Conservation (phyloP, 1,140 invertebrate genomes). For the Nomia melanderi region DNA sequence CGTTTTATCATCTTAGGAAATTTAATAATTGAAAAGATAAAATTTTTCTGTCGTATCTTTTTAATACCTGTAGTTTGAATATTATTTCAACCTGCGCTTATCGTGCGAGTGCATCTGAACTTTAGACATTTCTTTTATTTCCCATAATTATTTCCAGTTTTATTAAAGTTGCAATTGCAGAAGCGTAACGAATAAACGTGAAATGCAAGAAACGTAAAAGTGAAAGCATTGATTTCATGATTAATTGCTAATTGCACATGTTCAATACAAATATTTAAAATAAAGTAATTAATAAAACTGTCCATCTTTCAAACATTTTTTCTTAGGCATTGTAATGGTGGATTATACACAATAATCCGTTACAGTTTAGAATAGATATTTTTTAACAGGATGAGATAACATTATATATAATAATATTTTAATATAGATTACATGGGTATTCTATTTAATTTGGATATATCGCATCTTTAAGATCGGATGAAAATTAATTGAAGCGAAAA, state of each 20-base stretch:
- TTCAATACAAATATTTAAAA: slow-evolving; percentile 42
- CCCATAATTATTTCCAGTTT: slow-evolving; percentile 1
- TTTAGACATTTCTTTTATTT: background rate
- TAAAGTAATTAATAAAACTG: slow-evolving; percentile 24
- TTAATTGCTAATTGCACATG: slow-evolving; percentile 24
- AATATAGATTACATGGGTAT: background rate
- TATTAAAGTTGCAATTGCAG: background rate
- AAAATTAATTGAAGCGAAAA: background rate
- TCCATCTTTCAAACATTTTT: background rate
- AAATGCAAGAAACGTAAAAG: background rate
- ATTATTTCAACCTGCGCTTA: too few relatives aligned
- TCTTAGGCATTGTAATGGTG: background rate
- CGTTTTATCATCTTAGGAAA: too few relatives aligned
- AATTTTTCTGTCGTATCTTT: background rate
- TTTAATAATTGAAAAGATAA: too few relatives aligned
- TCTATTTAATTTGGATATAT: background rate
- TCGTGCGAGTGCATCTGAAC: background rate
- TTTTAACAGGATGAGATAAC: background rate
- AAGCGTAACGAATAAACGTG: background rate
- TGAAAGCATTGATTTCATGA: slow-evolving; percentile 2
- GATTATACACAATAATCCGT: slow-evolving; percentile 4
- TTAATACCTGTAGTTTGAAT: background rate
- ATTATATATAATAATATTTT: background rate
- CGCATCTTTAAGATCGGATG: background rate
- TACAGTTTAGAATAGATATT: slow-evolving; percentile 5